Percentiles rank a stretch among this genome's conserved stretches.
Evolutionary conservation across 1,140 invertebrate species (phyloP).

Genomic region (Ephestia elutella): DNA sequence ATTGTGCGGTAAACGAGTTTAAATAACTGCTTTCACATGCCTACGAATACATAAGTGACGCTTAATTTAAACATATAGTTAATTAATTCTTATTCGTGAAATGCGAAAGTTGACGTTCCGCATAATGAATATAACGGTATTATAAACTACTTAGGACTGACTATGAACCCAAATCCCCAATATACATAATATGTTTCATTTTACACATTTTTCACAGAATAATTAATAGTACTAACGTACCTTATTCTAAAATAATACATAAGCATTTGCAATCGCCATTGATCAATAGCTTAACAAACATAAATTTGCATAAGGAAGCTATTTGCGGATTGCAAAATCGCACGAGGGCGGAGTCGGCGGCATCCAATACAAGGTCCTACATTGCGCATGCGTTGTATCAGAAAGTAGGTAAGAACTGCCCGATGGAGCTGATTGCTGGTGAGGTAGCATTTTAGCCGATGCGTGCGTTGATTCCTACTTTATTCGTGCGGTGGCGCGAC

Average conservation of each 20-base stretch:
- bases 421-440: background rate
- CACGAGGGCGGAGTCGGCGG: constrained; percentile 47
- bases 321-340: constrained; percentile 34
- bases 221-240: no score
- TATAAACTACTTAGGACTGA: background rate
- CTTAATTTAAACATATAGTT: constrained; percentile 10
- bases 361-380: constrained; percentile 43
- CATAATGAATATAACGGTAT: constrained; percentile 6
- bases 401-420: background rate
- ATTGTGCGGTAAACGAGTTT: constrained; percentile 69
- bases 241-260: no score
- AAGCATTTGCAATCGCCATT: background rate
- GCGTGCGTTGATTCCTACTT: constrained; percentile 57
- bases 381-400: constrained; percentile 49
- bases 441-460: constrained; percentile 15
- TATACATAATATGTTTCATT: no score
- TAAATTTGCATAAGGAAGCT: constrained; percentile 21
- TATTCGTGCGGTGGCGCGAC: constrained; percentile 43
- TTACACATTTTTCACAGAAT: no score
- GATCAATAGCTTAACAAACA: background rate
- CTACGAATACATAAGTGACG: constrained; percentile 30
- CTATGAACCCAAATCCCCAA: no score
- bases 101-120: constrained; percentile 13
- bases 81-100: constrained; percentile 12
- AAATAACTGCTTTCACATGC: constrained; percentile 67